Evolutionary conservation across 2,888 invertebrate species (phyloP).

Genomic region (Dryococelus australis): DNA sequence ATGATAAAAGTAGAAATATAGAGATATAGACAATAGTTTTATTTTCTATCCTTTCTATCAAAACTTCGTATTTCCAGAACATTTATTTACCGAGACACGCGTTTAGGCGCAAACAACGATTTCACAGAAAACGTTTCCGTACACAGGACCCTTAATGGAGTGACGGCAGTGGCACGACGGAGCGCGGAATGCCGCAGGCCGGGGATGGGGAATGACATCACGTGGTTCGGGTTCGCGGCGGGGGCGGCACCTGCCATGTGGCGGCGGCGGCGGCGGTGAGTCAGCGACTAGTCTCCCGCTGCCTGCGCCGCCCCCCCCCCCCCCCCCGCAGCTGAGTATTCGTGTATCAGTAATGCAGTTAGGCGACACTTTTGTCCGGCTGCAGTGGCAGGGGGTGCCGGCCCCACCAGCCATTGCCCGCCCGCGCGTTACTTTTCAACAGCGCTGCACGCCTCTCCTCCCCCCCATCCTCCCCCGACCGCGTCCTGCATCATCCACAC

Average conservation of each 20-base stretch:
- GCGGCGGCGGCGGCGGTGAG: background rate
- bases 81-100: too few relatives aligned
- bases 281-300: too few relatives aligned
- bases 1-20: too few relatives aligned
- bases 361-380: constrained; percentile 35
- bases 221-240: background rate
- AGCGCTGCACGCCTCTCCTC: too few relatives aligned
- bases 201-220: background rate
- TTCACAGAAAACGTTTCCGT: too few relatives aligned
- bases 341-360: constrained; percentile 35
- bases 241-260: background rate
- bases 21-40: too few relatives aligned
- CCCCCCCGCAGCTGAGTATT: background rate
- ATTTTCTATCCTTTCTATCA: too few relatives aligned
- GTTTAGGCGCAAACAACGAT: too few relatives aligned
- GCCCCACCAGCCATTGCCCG: background rate
- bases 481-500: background rate
- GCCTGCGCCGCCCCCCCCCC: background rate
- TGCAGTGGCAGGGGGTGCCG: constrained; percentile 9
- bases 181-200: too few relatives aligned
- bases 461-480: background rate
- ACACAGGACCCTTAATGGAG: too few relatives aligned
- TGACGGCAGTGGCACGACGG: too few relatives aligned
- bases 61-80: too few relatives aligned
- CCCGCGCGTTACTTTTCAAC: background rate